Evolutionary conservation across 2,888 invertebrate species (phyloP).

Genomic region (Andrena marginata): DNA sequence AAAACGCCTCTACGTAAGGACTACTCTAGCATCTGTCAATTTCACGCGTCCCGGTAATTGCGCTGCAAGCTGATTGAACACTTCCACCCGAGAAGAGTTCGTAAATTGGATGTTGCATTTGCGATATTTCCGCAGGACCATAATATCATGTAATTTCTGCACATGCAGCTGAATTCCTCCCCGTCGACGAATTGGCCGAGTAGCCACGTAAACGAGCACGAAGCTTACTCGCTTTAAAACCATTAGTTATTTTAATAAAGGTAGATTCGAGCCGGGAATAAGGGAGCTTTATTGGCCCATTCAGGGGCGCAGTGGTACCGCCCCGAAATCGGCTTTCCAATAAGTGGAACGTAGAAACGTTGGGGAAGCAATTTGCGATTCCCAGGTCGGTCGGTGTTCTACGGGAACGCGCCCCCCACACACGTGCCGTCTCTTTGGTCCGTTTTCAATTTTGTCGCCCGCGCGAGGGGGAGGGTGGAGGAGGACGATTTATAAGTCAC

Average conservation of each 20-base stretch:
- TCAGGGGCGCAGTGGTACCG: background rate
- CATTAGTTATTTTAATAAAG: constrained; percentile 37
- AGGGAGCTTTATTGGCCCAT: constrained; percentile 18
- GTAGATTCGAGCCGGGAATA: background rate
- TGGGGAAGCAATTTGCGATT: constrained; percentile 42
- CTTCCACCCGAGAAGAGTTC: constrained; percentile 6
- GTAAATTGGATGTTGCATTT: constrained; percentile 20
- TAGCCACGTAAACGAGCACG: background rate
- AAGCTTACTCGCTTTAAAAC: background rate
- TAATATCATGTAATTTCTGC: background rate
- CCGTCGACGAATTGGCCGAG: background rate
- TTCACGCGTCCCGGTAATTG: constrained; percentile 28
- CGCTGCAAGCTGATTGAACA: constrained; percentile 37
- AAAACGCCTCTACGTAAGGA: background rate
- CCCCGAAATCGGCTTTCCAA: constrained; percentile 26
- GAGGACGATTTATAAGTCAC: constrained; percentile 28
- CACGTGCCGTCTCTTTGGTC: constrained; percentile 7
- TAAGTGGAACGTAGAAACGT: constrained; percentile 26
- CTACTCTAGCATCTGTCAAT: constrained; percentile 1
- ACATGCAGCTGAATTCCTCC: too few relatives aligned
- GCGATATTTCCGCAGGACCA: background rate
- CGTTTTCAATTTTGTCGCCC: constrained; percentile 45
- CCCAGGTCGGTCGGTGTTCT: constrained; percentile 17
- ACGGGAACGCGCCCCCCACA: constrained; percentile 10
- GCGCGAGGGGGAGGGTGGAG: background rate